Conservation (phyloP, 2,113 vertebrate species). For the Oriolus oriolus region DNA sequence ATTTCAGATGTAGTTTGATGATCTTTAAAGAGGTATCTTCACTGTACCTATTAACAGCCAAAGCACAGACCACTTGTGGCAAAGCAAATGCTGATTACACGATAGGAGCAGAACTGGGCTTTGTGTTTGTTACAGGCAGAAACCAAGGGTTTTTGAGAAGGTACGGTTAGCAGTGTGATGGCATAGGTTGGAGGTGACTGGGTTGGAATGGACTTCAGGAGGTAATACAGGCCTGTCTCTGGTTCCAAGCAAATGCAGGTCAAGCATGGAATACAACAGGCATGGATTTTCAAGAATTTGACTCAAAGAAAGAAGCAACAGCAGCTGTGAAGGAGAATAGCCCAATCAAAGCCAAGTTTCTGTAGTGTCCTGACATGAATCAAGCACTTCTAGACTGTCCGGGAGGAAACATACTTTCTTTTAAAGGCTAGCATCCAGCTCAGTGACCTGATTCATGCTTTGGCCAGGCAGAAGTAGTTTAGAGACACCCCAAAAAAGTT, state of each 20-base stretch:
- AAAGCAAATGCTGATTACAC: not conserved
- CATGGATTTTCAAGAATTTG: not conserved
- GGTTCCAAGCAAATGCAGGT: not conserved
- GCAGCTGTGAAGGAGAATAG: not conserved
- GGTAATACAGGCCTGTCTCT: not conserved
- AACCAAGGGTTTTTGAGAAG: not conserved
- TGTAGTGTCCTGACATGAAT: not conserved
- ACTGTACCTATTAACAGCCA: not conserved
- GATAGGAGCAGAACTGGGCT: not conserved
- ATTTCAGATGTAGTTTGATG: not conserved
- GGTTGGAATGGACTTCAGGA: not conserved
- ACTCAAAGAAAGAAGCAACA: not conserved
- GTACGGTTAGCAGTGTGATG: not conserved
- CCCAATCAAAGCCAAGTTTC: not conserved
- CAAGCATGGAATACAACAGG: not conserved
- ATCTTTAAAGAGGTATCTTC: not conserved
- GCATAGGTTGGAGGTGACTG: not conserved
- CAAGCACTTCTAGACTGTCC: not conserved
- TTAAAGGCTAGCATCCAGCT: not conserved
- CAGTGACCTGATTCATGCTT: not conserved
- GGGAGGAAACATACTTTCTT: not conserved
- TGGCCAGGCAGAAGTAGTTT: not conserved
- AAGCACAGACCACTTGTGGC: not conserved
- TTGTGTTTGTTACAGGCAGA: not conserved
- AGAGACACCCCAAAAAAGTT: fast-evolving